Evolutionary conservation across 1,140 invertebrate species (phyloP).

Genomic region (Acromyrmex echinatior): DNA sequence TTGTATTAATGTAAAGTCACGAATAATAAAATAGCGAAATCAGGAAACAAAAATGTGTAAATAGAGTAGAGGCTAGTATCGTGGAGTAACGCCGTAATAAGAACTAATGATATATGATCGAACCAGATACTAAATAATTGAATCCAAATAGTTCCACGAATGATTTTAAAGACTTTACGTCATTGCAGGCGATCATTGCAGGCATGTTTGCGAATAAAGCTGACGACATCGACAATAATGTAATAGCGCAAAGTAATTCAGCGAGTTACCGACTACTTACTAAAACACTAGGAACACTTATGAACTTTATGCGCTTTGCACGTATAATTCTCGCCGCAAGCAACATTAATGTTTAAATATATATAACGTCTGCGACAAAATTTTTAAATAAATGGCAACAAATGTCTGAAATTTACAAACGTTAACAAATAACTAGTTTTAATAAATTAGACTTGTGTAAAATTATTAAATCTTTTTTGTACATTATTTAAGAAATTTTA

Average conservation of each 20-base stretch:
- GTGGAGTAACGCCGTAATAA: background rate
- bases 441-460: background rate
- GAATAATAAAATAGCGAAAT: background rate
- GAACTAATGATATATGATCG: conserved; percentile 7
- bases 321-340: conserved; percentile 6
- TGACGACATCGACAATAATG: conserved; percentile 78
- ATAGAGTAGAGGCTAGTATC: background rate
- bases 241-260: conserved; percentile 78
- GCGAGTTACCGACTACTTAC: conserved; percentile 78
- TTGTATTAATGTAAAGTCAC: background rate
- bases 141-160: conserved; percentile 57
- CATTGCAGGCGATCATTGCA: conserved; percentile 42
- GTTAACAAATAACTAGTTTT: background rate
- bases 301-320: conserved; percentile 69
- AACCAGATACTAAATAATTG: conserved; percentile 29
- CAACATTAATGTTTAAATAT: background rate
- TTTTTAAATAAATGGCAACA: background rate
- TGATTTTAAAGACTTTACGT: conserved; percentile 67
- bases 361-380: background rate
- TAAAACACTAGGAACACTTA: conserved; percentile 74
- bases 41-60: background rate
- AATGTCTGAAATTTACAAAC: background rate
- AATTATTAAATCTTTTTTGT: background rate
- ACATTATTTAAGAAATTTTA: background rate
- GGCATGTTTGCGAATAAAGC: conserved; percentile 70